Percentiles rank a stretch among this genome's conserved stretches.
Conservation (phyloP, 2,797 vertebrate species). For the Phyllotis vaccarum region DNA sequence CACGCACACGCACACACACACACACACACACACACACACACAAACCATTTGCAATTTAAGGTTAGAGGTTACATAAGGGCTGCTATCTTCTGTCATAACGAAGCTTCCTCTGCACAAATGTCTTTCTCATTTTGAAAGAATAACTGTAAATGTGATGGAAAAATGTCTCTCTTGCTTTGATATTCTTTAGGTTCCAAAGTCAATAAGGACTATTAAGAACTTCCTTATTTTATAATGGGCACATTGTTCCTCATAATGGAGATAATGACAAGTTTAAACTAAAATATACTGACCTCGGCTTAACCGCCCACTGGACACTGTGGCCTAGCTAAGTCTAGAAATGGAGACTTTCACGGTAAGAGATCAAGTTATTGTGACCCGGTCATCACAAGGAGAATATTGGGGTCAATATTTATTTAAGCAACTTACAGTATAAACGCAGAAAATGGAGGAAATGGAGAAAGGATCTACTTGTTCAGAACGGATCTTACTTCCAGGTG, state of each 20-base stretch:
- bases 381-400: too few relatives aligned
- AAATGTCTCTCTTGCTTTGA: background rate
- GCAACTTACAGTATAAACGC: too few relatives aligned
- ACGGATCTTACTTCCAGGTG: too few relatives aligned
- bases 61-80: background rate
- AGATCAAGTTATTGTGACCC: background rate
- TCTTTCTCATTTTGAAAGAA: background rate
- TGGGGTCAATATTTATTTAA: too few relatives aligned
- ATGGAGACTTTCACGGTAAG: background rate
- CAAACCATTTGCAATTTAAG: background rate
- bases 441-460: too few relatives aligned
- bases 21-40: background rate
- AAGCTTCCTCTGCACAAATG: background rate
- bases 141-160: background rate
- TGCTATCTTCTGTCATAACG: background rate
- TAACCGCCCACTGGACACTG: background rate
- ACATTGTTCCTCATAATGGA: background rate
- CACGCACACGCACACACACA: background rate
- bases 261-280: constrained; percentile 2
- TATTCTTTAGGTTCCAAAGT: background rate
- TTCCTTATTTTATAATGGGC: background rate
- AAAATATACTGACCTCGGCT: background rate
- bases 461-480: too few relatives aligned
- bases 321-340: background rate
- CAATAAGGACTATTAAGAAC: background rate